Conservation (phyloP, 2,113 vertebrate genomes). For the Ia io region DNA sequence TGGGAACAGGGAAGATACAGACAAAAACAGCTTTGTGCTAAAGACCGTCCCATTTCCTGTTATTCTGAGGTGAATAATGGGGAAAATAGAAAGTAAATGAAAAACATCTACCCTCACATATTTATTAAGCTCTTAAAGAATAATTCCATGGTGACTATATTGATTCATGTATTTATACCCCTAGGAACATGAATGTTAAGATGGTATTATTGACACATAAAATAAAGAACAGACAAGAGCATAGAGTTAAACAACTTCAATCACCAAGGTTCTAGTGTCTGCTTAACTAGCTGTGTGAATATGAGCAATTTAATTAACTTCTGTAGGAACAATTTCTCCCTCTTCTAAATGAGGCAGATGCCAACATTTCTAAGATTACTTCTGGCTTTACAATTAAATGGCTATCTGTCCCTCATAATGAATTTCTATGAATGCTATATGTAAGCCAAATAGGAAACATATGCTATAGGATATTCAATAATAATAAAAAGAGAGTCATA, state of each 20-base stretch:
- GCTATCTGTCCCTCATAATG: not conserved
- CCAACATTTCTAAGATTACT: not conserved
- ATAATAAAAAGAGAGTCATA: not conserved
- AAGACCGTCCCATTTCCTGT: not conserved
- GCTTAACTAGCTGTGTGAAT: not conserved
- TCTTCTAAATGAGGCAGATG: not conserved
- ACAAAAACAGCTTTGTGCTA: not conserved
- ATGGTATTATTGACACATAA: not conserved
- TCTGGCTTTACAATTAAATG: not conserved
- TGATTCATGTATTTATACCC: not conserved
- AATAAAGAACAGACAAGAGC: not conserved
- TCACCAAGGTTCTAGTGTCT: not conserved
- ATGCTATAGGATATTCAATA: not conserved
- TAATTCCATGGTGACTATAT: not conserved
- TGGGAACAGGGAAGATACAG: not conserved
- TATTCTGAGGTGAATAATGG: not conserved
- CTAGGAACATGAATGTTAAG: not conserved
- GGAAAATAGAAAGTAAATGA: not conserved
- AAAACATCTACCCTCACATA: not conserved
- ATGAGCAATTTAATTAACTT: not conserved
- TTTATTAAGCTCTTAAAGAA: not conserved
- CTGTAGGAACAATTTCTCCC: not conserved
- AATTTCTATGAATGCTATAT: not conserved
- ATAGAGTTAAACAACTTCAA: not conserved
- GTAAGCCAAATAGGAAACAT: slow-evolving; percentile 1